These are phyloP conservation scores for Capreolus pygargus DNA, from an alignment of 2,113 vertebrate genomes.

Conservation along the genomic window DNA sequence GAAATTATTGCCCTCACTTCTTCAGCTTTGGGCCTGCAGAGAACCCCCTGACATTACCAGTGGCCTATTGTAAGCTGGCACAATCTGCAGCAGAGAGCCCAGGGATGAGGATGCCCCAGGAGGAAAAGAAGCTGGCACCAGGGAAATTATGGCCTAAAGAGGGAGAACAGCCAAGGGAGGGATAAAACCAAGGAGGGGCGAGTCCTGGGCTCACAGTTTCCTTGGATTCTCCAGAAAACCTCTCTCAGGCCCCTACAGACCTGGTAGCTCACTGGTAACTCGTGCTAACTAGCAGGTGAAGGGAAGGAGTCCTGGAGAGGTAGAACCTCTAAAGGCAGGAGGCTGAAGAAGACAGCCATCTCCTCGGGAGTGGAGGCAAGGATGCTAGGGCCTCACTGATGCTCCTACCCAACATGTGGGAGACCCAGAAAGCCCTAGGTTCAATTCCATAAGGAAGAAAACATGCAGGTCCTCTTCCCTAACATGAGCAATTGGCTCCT, in stretches of 20 bases:
- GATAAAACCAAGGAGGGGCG: conserved; percentile 53
- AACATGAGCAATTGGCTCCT: conserved; percentile 3
- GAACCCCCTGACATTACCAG: background rate
- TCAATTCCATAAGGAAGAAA: conserved; percentile 44
- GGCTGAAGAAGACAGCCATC: background rate
- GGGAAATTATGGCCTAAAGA: conserved; percentile 64
- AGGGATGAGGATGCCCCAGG: conserved; percentile 28
- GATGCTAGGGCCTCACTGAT: background rate
- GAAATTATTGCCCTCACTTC: conserved; percentile 42
- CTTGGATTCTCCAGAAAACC: conserved; percentile 48
- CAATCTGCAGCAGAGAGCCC: conserved; percentile 50
- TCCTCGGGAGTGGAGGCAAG: conserved; percentile 3
- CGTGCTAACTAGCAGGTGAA: conserved; percentile 39
- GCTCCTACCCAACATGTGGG: background rate
- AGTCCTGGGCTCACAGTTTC: conserved; percentile 55
- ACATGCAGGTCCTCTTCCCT: background rate
- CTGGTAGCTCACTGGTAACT: conserved; percentile 37
- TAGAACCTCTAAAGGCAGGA: conserved; percentile 15
- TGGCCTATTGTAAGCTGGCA: conserved; percentile 46
- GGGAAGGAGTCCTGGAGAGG: background rate
- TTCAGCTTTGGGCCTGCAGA: conserved; percentile 27
- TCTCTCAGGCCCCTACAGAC: conserved; percentile 9
- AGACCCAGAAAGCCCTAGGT: conserved; percentile 18
- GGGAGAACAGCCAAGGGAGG: conserved; percentile 31
- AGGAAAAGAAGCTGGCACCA: conserved; percentile 57